Evolutionary conservation across 2,113 vertebrate genomes (phyloP).

Genomic region (Anhinga rufa): DNA sequence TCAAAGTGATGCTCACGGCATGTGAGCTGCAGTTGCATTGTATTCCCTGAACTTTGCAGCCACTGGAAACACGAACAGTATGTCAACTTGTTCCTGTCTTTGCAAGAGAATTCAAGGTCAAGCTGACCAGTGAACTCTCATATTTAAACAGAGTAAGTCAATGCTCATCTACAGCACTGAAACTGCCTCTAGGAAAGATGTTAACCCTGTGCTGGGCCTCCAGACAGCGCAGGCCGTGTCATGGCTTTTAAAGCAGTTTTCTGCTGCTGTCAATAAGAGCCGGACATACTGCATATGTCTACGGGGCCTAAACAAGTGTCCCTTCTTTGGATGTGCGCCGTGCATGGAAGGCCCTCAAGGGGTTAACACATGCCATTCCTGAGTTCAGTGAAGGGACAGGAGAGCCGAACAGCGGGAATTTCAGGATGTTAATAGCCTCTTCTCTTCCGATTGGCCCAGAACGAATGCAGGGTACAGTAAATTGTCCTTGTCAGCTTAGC

Average conservation of each 20-base stretch:
- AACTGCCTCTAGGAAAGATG: background rate
- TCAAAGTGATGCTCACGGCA: background rate
- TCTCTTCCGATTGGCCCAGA: constrained; percentile 77
- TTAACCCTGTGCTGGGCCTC: constrained; percentile 36
- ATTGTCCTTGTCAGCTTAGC: constrained; percentile 84
- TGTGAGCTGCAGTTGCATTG: background rate
- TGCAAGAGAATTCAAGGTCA: constrained; percentile 56
- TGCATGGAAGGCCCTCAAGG: constrained; percentile 53
- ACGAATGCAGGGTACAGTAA: constrained; percentile 80
- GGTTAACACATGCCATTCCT: constrained; percentile 74
- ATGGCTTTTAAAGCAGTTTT: background rate
- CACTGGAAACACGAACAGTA: constrained; percentile 24
- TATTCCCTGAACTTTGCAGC: constrained; percentile 44
- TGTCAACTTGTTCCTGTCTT: constrained; percentile 33
- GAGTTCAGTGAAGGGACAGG: constrained; percentile 80
- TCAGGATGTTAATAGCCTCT: constrained; percentile 78
- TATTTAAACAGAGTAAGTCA: constrained; percentile 2
- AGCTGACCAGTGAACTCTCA: constrained; percentile 49
- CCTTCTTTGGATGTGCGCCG: background rate
- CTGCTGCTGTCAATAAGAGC: background rate
- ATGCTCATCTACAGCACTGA: background rate
- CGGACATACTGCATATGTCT: background rate
- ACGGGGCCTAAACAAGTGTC: constrained; percentile 9
- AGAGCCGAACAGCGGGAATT: constrained; percentile 71
- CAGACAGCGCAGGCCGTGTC: background rate